Percentiles rank a stretch among this genome's conserved stretches.
These are phyloP conservation scores for Helostoma temminkii DNA, from an alignment of 2,797 vertebrate genomes.

Conservation along the genomic window DNA sequence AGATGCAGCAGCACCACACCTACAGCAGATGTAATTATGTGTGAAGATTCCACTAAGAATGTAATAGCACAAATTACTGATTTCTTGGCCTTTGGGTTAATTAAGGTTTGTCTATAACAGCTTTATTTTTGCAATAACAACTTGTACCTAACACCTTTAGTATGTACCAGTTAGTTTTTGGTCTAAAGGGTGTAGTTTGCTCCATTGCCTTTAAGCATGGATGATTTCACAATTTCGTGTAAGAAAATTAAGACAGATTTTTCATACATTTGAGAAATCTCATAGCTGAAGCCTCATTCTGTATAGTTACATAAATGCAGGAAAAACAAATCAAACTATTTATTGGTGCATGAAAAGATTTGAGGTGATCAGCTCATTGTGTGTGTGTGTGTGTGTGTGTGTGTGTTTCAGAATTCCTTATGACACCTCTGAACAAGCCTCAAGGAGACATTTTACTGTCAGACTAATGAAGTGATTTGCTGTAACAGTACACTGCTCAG, in stretches of 20 bases:
- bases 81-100: slow-evolving; percentile 32
- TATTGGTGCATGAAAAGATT: background rate
- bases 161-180: background rate
- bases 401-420: background rate
- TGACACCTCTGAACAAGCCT: slow-evolving; percentile 17
- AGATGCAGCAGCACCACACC: slow-evolving; percentile 57
- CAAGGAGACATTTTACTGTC: slow-evolving; percentile 7
- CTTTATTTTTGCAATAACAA: background rate
- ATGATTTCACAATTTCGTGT: background rate
- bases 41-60: slow-evolving; percentile 43
- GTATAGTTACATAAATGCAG: no score
- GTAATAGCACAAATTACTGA: slow-evolving; percentile 36
- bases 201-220: slow-evolving; percentile 8
- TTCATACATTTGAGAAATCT: no score
- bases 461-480: slow-evolving; percentile 17
- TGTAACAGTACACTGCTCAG: background rate
- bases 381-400: background rate
- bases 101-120: slow-evolving; percentile 23
- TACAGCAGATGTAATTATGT: slow-evolving; percentile 40
- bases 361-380: background rate
- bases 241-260: no score
- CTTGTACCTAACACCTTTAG: background rate
- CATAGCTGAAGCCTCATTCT: no score
- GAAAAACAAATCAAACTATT: background rate
- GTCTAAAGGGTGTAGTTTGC: background rate